Evolutionary conservation across 2,888 invertebrate species (phyloP), one percentile per base, ranked within the genome.

Genomic region (Coelinius sp.): DNA sequence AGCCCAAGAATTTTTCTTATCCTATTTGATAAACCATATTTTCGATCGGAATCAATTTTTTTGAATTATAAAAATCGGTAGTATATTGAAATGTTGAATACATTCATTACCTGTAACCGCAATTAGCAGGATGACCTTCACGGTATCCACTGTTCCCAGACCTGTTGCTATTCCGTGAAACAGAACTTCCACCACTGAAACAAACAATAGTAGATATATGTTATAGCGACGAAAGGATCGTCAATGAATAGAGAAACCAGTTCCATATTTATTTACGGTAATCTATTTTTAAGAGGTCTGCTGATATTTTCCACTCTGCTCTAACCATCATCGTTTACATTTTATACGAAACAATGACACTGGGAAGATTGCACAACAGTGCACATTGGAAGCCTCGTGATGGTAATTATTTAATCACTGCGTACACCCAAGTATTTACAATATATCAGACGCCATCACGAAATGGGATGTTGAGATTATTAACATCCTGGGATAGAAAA

Each of bases 91-190:
- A 10, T 24, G 41, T 12, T 31, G 4, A 38, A n/a, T 38, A 44
- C 10, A 71, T 70, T 59, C 35, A 74, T 87, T 84, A 92, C 92
- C 91, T 90, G 88, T 90, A 91, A 62, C 89, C 90, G 77, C 91
- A 89, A 1, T 90, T 90, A 0, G 92, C 92, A 0, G 90, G 91
- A 75, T 92, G 92, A 0, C 93, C 94, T 52, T 94, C 92, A 46
- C 79, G 82, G 90, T 95, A 95, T 1, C 94, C 94, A 85, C 94
- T 94, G 88, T 94, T 94, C 52, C 93, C 92, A 49, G 94, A 94
- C 0, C 93, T 94, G 82, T 94, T 91, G 81, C 94, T 94, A 83
- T 91, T 91, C n/a, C 93, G 91, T 1, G 94, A 94, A 83, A 94
- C 93, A 5, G 94, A 94, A 83, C 94, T 94, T 76, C 91, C 93